Conservation (phyloP, 2,797 vertebrate genomes). For the Taenioides sp. region DNA sequence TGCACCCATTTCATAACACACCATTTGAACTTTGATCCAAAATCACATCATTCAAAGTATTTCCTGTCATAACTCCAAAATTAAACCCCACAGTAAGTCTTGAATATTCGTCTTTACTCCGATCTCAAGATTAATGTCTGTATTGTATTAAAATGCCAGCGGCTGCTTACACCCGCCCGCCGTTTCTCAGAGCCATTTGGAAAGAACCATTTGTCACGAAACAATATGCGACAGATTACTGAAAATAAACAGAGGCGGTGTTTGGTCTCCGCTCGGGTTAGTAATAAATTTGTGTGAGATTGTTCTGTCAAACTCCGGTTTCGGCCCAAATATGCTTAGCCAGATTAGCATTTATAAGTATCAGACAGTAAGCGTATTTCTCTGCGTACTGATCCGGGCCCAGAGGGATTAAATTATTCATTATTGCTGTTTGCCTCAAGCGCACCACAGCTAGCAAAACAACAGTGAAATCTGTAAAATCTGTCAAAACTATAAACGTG, state of each 20-base stretch:
- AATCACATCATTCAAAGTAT: background rate
- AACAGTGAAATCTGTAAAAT: background rate
- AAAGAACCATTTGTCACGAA: conserved; percentile 59
- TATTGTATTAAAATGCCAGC: conserved; percentile 41
- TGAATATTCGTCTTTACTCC: conserved; percentile 14
- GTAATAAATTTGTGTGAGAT: conserved; percentile 58
- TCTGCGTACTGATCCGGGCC: conserved; percentile 37
- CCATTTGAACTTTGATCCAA: background rate
- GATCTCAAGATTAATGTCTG: conserved; percentile 44
- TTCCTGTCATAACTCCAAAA: background rate
- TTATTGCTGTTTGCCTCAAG: conserved; percentile 37
- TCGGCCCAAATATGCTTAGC: conserved; percentile 56
- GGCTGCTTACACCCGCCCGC: conserved; percentile 43
- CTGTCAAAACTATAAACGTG: conserved; percentile 7
- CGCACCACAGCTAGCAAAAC: conserved; percentile 10
- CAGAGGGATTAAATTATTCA: conserved; percentile 67
- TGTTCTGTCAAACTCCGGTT: conserved; percentile 55
- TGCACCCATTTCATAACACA: background rate
- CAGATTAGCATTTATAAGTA: conserved; percentile 64
- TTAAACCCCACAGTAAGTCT: conserved; percentile 8
- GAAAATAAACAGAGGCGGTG: conserved; percentile 26
- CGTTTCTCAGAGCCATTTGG: conserved; percentile 30
- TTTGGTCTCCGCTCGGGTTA: conserved; percentile 24
- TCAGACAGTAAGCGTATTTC: conserved; percentile 55
- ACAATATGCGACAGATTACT: conserved; percentile 54